Conservation (phyloP, 2,797 vertebrate species). For the Ctenosaura bakeri region DNA sequence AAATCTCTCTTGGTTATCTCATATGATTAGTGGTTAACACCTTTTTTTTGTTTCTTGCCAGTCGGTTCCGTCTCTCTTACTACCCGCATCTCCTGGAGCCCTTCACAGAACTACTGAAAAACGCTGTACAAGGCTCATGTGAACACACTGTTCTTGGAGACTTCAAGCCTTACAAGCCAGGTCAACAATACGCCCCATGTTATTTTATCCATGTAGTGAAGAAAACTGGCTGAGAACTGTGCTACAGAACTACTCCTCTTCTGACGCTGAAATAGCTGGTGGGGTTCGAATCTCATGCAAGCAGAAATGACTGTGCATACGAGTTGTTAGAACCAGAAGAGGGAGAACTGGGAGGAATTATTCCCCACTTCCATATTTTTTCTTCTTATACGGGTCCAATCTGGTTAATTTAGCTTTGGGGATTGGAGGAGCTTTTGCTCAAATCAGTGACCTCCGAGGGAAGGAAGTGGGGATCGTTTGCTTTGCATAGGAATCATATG, state of each 20-base stretch:
- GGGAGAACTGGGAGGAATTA: not conserved
- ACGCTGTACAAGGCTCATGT: conserved; percentile 87
- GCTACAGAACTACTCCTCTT: accelerated
- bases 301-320: not conserved
- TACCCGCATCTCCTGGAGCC: conserved; percentile 92
- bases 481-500: not conserved
- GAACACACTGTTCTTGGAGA: conserved; percentile 92
- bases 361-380: not conserved
- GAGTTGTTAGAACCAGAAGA: conserved; percentile 14
- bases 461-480: not conserved
- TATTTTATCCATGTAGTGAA: conserved; percentile 97
- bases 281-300: not conserved
- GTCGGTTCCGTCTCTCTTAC: conserved; percentile 98
- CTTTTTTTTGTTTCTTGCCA: conserved; percentile 65
- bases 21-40: not conserved
- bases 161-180: conserved; percentile 88
- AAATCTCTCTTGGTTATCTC: not conserved
- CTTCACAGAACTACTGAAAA: conserved; percentile 88
- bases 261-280: not conserved
- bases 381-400: not conserved
- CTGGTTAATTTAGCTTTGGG: conserved; percentile 24
- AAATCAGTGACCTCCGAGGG: not conserved
- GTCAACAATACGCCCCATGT: conserved; percentile 87
- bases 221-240: conserved; percentile 81
- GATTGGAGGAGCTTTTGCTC: conserved; percentile 24